phyloP scores from a whole-genome alignment of 1,140 invertebrate species.

The Drosophila parvula region DNA sequence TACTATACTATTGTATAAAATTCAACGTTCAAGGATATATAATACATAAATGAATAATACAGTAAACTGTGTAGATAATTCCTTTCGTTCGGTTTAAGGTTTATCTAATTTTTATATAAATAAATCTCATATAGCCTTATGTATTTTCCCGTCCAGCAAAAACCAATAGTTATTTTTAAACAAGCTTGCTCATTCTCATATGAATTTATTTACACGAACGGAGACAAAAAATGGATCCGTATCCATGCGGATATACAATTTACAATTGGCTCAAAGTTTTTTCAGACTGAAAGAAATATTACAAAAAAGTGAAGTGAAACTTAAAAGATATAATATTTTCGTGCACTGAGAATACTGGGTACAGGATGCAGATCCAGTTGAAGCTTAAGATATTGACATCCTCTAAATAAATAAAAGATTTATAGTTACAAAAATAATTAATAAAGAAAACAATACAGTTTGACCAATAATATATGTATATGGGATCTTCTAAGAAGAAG shows the following conservation, averaged over 20 bases:
- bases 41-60: neutral
- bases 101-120: neutral
- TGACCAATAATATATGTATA: neutral
- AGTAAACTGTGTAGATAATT: neutral
- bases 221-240: neutral
- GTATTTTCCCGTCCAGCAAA: neutral
- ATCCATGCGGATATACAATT: neutral
- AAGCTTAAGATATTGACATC: neutral
- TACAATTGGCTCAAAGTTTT: neutral
- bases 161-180: constrained; percentile 6
- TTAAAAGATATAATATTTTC: neutral
- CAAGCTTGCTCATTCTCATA: constrained; percentile 1
- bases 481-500: constrained; percentile 2
- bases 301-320: neutral
- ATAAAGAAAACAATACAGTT: constrained; percentile 2
- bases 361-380: neutral
- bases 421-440: neutral
- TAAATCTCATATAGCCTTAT: neutral
- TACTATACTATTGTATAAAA: constrained; percentile 3
- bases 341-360: neutral
- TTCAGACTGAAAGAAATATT: neutral
- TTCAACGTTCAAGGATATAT: neutral
- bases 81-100: neutral
- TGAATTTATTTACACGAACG: neutral
- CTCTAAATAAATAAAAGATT: neutral